Conservation (phyloP, 2,113 vertebrate genomes). For the Hymenochirus boettgeri region DNA sequence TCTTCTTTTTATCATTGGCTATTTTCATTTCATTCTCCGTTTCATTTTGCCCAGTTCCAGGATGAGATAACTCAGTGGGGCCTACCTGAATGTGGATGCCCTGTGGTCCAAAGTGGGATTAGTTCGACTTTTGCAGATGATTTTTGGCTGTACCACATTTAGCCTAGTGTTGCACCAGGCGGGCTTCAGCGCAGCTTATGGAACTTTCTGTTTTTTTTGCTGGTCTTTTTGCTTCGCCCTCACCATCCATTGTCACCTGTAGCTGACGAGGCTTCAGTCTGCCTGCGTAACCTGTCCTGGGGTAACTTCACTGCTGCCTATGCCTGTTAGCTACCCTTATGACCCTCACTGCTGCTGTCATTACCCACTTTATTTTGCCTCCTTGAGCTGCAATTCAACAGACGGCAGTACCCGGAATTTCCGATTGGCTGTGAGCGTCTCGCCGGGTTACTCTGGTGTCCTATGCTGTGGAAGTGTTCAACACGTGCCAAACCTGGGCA, state of each 20-base stretch:
- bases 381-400: slow-evolving; percentile 62
- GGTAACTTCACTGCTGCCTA: slow-evolving; percentile 93
- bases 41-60: slow-evolving; percentile 30
- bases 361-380: slow-evolving; percentile 89
- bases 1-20: not conserved
- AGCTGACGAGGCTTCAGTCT: slow-evolving; percentile 82
- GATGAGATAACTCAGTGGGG: slow-evolving; percentile 77
- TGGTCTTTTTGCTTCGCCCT: slow-evolving; percentile 90
- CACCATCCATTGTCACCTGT: slow-evolving; percentile 70
- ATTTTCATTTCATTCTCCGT: not conserved
- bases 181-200: slow-evolving; percentile 76
- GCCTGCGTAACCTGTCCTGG: slow-evolving; percentile 87
- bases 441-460: slow-evolving; percentile 74
- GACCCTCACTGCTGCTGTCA: slow-evolving; percentile 79
- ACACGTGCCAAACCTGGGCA: slow-evolving; percentile 85
- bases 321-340: slow-evolving; percentile 88
- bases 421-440: slow-evolving; percentile 80
- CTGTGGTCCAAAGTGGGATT: slow-evolving; percentile 78
- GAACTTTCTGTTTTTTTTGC: slow-evolving; percentile 89
- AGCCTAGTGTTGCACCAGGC: slow-evolving; percentile 86
- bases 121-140: slow-evolving; percentile 76
- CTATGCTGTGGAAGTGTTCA: slow-evolving; percentile 75
- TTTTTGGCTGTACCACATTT: slow-evolving; percentile 81
- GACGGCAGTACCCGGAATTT: slow-evolving; percentile 74
- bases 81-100: slow-evolving; percentile 80